Conservation (phyloP, 2,113 vertebrate species). For the Anarhynchus alexandrinus region DNA sequence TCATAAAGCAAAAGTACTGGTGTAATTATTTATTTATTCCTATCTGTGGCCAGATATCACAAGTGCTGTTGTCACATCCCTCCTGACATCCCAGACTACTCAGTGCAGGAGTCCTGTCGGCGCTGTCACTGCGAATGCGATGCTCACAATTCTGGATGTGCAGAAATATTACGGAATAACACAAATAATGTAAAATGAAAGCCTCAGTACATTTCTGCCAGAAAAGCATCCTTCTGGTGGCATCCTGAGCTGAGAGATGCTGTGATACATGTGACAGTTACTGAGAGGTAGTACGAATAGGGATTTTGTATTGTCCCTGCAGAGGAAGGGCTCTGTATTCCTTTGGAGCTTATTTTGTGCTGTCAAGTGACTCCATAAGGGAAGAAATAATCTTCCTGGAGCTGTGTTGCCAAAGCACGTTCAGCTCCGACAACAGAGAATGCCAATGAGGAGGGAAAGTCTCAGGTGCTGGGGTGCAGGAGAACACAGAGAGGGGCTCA, state of each 20-base stretch:
- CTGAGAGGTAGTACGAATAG: accelerated
- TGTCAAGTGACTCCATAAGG: too few species aligned
- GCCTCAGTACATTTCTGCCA: background rate
- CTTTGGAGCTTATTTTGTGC: too few species aligned
- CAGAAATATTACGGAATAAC: background rate
- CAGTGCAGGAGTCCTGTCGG: background rate
- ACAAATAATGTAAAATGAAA: background rate
- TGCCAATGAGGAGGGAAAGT: too few species aligned
- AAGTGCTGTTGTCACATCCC: background rate
- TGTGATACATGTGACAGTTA: background rate
- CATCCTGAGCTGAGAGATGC: background rate
- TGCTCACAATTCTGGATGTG: background rate
- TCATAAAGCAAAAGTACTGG: background rate
- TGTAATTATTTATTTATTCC: background rate
- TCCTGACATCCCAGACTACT: background rate
- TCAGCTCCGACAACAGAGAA: too few species aligned
- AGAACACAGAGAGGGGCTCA: too few species aligned
- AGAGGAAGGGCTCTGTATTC: background rate
- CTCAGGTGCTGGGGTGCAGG: too few species aligned
- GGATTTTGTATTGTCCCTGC: background rate
- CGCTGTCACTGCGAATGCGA: background rate
- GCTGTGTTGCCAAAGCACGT: too few species aligned
- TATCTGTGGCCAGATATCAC: background rate
- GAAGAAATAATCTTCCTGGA: too few species aligned
- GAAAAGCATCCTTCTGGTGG: background rate